Base-by-base conservation (phyloP, 2,797 vertebrate genomes). In the Cyclopterus lumpus region DNA sequence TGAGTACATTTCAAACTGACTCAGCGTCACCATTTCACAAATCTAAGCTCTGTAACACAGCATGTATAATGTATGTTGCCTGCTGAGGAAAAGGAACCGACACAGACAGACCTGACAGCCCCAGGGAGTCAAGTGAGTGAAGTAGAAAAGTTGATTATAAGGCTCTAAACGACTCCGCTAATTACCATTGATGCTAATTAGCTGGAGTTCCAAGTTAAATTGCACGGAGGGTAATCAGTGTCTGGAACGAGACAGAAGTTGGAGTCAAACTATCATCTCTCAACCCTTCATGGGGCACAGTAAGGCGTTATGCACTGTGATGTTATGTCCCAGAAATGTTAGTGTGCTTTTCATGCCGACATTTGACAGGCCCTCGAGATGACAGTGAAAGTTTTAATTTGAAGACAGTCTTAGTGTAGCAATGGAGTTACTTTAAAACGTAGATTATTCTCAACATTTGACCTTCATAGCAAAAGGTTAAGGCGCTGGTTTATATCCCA, bases 121-220 rank as follows among this genome's bases (percentile, higher is more conserved):
- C 89, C 88, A 54, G 92, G 92, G 90, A 94, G 89, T 92, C 87
- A 84, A 92, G 91, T 88, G 89, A 91, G 83, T 82, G 83, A 89
- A 90, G 84, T 86, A 78, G 90, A 92, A 93, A 94, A 94, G 91
- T 94, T 93, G 92, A 93, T 94, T 93, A 93, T 93, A 92, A 92
- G 84, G 86, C 90, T 93, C 86, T 91, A 93, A 94, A 94, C 86
- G 92, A 93, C 91, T 91, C 86, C 16, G 67, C 92, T 94, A 94
- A 94, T 94, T 94, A 93, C 90, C 89, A 92, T 75, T 86, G 89
- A 91, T 92, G 91, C 91, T 93, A 94, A 93, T 94, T 93, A 93
- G 89, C 90, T 90, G 77, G 75, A 81, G 88, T 88, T 93, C 83
- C 82, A 84, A 91, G 92, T 94, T 93, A 93, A 54, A 92, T 90